phyloP scores from a whole-genome alignment of 2,797 vertebrate species.

The Pitangus sulphuratus region DNA sequence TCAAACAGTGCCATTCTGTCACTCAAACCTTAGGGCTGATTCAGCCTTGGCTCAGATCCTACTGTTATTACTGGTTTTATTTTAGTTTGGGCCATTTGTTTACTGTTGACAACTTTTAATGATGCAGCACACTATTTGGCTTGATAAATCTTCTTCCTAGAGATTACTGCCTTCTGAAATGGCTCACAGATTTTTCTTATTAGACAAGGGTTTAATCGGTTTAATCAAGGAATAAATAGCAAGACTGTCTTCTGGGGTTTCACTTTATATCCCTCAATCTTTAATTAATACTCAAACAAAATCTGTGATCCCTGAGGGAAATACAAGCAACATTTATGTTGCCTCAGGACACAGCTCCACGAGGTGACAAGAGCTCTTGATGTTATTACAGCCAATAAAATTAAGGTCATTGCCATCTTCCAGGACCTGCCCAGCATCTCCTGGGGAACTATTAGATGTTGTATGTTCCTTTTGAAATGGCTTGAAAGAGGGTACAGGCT shows the following conservation, averaged over 20 bases:
- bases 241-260: conserved; percentile 5
- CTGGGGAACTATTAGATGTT: background rate
- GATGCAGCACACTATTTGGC: background rate
- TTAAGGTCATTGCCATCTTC: background rate
- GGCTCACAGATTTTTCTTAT: conserved; percentile 16
- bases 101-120: background rate
- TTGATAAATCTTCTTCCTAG: background rate
- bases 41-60: background rate
- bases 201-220: conserved; percentile 16
- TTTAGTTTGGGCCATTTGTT: background rate
- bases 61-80: background rate
- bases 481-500: background rate
- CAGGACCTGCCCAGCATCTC: background rate
- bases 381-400: background rate
- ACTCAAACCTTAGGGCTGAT: background rate
- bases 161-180: background rate
- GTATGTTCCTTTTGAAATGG: background rate
- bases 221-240: conserved; percentile 49
- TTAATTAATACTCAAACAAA: conserved; percentile 48
- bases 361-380: background rate
- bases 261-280: conserved; percentile 2
- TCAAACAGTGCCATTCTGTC: background rate
- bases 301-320: background rate
- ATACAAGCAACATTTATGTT: background rate
- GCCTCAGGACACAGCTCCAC: background rate